A percentile compares a stretch with the other conserved stretches of the same genome.
These are phyloP conservation scores for Microcebus lehilahytsara DNA, from an alignment of 2,113 vertebrate genomes.

Conservation along the genomic window DNA sequence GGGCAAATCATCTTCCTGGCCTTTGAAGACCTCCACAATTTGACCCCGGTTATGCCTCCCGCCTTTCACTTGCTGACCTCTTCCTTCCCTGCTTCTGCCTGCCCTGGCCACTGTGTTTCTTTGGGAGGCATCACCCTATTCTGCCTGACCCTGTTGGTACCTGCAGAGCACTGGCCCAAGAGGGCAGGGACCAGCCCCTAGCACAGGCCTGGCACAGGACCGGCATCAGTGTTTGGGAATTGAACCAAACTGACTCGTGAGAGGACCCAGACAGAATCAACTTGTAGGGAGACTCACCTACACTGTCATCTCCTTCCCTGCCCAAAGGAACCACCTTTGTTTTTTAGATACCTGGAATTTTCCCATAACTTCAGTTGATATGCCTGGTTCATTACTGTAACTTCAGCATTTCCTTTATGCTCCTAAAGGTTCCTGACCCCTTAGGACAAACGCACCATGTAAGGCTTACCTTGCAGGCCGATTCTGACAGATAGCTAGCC, in stretches of 20 bases:
- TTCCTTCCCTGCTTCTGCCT: background rate
- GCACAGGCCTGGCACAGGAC: background rate
- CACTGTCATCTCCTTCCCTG: background rate
- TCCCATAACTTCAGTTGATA: background rate
- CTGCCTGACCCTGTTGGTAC: background rate
- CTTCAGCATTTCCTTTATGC: background rate
- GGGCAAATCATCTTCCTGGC: background rate
- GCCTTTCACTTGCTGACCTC: background rate
- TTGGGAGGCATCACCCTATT: background rate
- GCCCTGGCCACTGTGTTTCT: background rate
- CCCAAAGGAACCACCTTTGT: background rate
- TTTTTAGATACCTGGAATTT: background rate
- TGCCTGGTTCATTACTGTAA: background rate
- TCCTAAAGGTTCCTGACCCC: background rate
- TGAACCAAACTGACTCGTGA: background rate
- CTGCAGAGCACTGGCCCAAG: background rate
- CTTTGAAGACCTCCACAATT: background rate
- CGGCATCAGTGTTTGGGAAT: background rate
- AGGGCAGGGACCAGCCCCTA: background rate
- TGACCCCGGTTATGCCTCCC: background rate
- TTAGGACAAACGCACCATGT: fast-evolving
- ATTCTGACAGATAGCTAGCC: background rate
- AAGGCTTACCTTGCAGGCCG: background rate
- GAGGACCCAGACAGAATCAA: background rate
- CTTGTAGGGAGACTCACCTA: background rate